A percentile compares a stretch with the other conserved stretches of the same genome.
These are phyloP conservation scores for Eupristina koningsbergeri DNA, from an alignment of 1,140 invertebrate genomes.

Conservation along the genomic window DNA sequence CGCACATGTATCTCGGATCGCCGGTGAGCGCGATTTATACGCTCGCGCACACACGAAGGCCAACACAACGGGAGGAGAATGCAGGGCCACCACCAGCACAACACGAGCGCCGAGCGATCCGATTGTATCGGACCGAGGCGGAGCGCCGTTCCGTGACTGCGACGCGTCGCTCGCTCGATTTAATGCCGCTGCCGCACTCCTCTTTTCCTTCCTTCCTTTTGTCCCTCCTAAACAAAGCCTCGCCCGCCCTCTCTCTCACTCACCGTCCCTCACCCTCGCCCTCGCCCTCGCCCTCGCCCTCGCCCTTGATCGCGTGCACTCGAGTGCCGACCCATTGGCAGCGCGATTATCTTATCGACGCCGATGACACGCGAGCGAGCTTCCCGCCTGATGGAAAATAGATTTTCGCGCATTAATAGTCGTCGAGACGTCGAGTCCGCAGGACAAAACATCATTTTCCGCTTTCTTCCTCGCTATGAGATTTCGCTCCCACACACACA, in stretches of 20 bases:
- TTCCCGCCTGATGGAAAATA: no score
- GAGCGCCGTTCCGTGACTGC: conserved; percentile 34
- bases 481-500: neutral
- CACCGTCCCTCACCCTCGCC: neutral
- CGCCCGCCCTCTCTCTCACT: neutral
- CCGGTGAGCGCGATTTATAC: conserved; percentile 1
- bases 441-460: neutral
- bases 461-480: neutral
- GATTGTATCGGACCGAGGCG: conserved; percentile 16
- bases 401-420: no score
- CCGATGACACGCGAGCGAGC: neutral
- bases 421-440: no score
- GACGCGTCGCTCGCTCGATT: conserved; percentile 44
- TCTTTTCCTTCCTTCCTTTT: conserved; percentile 11
- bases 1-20: conserved; percentile 7
- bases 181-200: conserved; percentile 9
- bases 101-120: conserved; percentile 7
- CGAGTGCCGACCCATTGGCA: neutral
- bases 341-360: conserved; percentile 31
- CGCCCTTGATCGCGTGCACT: neutral
- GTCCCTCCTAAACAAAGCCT: conserved; percentile 26
- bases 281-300: neutral
- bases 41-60: neutral
- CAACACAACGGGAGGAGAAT: neutral
- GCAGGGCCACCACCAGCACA: neutral